phyloP scores from a whole-genome alignment of 1,140 invertebrate genomes.

The Oryctes rhinoceros region DNA sequence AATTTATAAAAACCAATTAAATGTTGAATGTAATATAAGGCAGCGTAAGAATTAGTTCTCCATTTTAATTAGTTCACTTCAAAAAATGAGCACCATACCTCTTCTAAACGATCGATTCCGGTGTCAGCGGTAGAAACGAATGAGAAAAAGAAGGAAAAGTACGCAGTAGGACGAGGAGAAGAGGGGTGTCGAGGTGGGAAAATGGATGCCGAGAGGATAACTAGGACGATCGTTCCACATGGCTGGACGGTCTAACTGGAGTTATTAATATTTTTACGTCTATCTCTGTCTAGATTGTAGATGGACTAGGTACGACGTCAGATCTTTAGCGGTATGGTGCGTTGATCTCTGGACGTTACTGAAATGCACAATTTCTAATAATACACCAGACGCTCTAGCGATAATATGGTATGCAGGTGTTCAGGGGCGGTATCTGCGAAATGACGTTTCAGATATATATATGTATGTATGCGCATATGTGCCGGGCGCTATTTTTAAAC shows the following conservation, averaged over 20 bases:
- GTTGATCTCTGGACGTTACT: not conserved
- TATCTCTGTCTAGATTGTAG: not conserved
- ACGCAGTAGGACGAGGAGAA: not conserved
- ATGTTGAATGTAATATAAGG: too few relatives aligned
- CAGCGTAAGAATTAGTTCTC: too few relatives aligned
- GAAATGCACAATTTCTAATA: conserved; percentile 18
- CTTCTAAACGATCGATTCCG: too few relatives aligned
- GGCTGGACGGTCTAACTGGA: not conserved
- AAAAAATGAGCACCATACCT: too few relatives aligned
- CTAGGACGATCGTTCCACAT: conserved; percentile 8
- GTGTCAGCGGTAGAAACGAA: too few relatives aligned
- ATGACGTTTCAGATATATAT: not conserved
- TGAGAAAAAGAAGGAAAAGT: too few relatives aligned
- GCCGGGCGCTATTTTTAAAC: not conserved
- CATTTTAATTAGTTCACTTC: too few relatives aligned
- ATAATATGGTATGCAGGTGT: conserved; percentile 18
- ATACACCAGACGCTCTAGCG: conserved; percentile 17
- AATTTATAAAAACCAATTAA: too few relatives aligned
- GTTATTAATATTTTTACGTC: conserved; percentile 19
- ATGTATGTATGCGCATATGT: not conserved
- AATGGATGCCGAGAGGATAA: not conserved
- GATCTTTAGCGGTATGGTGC: not conserved
- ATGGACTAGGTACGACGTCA: not conserved
- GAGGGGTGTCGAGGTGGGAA: not conserved
- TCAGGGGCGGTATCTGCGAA: not conserved